Conservation (phyloP, 2,888 invertebrate genomes). For the Salticus scenicus region DNA sequence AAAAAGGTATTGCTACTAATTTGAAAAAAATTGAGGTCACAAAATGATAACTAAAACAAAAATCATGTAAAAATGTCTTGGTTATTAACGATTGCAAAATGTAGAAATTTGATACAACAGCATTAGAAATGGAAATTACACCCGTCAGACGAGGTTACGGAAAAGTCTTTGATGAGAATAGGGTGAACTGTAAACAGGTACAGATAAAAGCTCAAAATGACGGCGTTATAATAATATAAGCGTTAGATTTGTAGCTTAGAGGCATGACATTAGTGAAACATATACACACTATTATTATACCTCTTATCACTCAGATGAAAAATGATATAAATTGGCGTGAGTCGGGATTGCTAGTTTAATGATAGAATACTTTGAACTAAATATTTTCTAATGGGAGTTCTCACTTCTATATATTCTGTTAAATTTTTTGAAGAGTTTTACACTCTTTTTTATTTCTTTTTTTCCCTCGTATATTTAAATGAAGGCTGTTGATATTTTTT, state of each 20-base stretch:
- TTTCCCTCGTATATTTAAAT: no score
- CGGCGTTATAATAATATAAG: conserved; percentile 30
- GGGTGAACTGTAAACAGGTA: conserved; percentile 33
- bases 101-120: not conserved
- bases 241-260: conserved; percentile 43
- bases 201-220: conserved; percentile 45
- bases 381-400: conserved; percentile 10
- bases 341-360: conserved; percentile 40
- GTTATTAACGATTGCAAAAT: conserved; percentile 26
- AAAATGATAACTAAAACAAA: not conserved
- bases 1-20: not conserved
- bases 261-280: conserved; percentile 54
- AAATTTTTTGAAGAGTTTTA: conserved; percentile 26
- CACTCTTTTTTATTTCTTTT: conserved; percentile 31
- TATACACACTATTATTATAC: conserved; percentile 43
- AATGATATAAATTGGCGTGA: conserved; percentile 59
- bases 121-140: conserved; percentile 56
- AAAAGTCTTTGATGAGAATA: conserved; percentile 27
- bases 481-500: no score
- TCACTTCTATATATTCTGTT: conserved; percentile 20
- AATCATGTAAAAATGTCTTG: not conserved
- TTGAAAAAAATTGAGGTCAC: not conserved
- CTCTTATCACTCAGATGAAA: conserved; percentile 58
- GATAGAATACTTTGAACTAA: conserved; percentile 18
- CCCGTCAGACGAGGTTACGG: conserved; percentile 16